Conservation (phyloP, 2,888 invertebrate genomes). For the Chloroclystis v-ata region DNA sequence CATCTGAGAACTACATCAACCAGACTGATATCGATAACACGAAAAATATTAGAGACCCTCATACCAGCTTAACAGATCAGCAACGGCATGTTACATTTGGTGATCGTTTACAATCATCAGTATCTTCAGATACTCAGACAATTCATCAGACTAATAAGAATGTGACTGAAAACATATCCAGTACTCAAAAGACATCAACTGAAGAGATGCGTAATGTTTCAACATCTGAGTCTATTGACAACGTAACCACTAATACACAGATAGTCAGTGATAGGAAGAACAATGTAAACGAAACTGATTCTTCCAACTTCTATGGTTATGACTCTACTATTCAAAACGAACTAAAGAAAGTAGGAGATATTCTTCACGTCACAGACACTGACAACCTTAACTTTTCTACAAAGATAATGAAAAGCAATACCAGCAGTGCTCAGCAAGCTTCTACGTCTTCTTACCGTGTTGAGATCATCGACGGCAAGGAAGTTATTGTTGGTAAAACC, state of each 20-base stretch:
- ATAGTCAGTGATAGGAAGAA: constrained; percentile 45
- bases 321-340: constrained; percentile 67
- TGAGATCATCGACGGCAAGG: constrained; percentile 81
- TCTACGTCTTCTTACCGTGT: constrained; percentile 81
- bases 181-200: constrained; percentile 26
- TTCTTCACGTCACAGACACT: constrained; percentile 57
- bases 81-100: constrained; percentile 29
- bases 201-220: constrained; percentile 29
- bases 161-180: constrained; percentile 29
- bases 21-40: constrained; percentile 25
- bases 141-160: constrained; percentile 18
- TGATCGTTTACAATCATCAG: constrained; percentile 29
- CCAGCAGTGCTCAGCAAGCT: constrained; percentile 78
- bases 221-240: constrained; percentile 39
- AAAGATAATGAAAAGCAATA: constrained; percentile 76
- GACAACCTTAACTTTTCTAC: constrained; percentile 65
- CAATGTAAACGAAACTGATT: constrained; percentile 59
- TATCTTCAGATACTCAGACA: constrained; percentile 24
- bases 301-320: constrained; percentile 70
- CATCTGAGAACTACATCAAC: constrained; percentile 25
- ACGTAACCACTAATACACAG: constrained; percentile 38
- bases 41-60: constrained; percentile 27
- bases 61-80: constrained; percentile 24
- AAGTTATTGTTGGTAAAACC: constrained; percentile 77
- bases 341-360: constrained; percentile 64